These are phyloP conservation scores for Conus betulinus DNA, from an alignment of 1,140 invertebrate genomes.

Conservation along the genomic window DNA sequence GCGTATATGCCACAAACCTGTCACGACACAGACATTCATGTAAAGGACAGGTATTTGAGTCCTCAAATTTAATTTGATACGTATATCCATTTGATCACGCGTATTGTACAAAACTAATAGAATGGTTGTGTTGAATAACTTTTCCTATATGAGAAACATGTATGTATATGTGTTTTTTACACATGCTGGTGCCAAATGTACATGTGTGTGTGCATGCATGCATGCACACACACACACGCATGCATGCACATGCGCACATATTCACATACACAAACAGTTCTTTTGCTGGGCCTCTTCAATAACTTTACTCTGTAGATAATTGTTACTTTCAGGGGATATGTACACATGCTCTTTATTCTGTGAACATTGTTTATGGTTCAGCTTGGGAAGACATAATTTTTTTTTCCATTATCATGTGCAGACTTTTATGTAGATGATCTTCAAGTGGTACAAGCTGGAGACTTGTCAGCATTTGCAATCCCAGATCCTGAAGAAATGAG, in stretches of 20 bases:
- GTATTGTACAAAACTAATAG: too few relatives aligned
- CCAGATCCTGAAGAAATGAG: background rate
- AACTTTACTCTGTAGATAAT: background rate
- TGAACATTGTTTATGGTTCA: background rate
- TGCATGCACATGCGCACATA: too few relatives aligned
- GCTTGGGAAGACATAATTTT: background rate
- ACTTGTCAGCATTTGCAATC: background rate
- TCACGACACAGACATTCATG: slow-evolving; percentile 43
- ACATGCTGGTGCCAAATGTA: background rate
- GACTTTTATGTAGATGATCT: slow-evolving; percentile 14
- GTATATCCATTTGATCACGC: background rate
- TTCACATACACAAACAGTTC: too few relatives aligned
- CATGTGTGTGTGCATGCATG: background rate
- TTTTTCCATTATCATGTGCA: slow-evolving; percentile 5
- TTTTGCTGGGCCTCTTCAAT: background rate
- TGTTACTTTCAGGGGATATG: background rate
- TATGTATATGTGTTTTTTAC: background rate
- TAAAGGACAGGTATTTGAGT: slow-evolving; percentile 1
- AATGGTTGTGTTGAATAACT: too few relatives aligned
- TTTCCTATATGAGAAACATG: too few relatives aligned
- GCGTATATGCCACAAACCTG: slow-evolving; percentile 52
- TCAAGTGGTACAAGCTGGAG: slow-evolving; percentile 13
- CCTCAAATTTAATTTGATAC: background rate
- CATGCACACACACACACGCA: background rate
- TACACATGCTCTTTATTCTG: background rate